Base-by-base conservation (phyloP, 2,888 invertebrate genomes). In the Ischnus inquisitorius region DNA sequence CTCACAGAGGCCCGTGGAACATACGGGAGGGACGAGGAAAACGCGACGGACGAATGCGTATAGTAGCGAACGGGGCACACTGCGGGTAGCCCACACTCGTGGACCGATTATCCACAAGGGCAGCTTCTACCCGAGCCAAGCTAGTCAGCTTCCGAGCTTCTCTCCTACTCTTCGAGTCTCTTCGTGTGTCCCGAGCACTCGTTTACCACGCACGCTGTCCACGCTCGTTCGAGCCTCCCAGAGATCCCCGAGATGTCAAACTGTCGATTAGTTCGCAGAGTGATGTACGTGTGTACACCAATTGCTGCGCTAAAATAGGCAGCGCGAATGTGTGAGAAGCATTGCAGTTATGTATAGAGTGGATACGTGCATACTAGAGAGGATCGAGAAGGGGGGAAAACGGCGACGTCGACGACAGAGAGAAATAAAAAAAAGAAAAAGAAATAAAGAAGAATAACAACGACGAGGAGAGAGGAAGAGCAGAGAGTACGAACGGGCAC, bases 11-110 rank as follows among this genome's bases (percentile, higher is more conserved):
- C 22, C 39, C 14, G 57, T 16, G 25, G 28, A 25, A 60, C 60
- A 25, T 60, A 25, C 69, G 84, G 84, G 79, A 83, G 77, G 43
- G 78, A 85, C 72, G 48, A 74, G 82, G 84, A 83, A 46, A 80
- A 82, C 68, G 77, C 68, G 48, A 62, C 62, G 48, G 41, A 46
- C 19, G 64, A 64, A 46, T 64, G 64, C 72, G 84, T 57, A 75
- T 25, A 1, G 78, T 84, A 90, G 91, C 76, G 69, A 84, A 84
- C 74, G 60, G 68, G 75, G 83, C 90, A 90, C 91, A 90, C 93
- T 92, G 92, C 92, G 93, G 92, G 93, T 92, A 92, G 90, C 91
- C 90, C 87, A 88, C 34, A 84, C 82, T 87, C 78, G 78, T 48
- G 48, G 19, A 65, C 60, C 51, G 69, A 72, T 74, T 34, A 81